phyloP scores from a whole-genome alignment of 2,888 invertebrate genomes.

The Pachymerium ferrugineum region DNA sequence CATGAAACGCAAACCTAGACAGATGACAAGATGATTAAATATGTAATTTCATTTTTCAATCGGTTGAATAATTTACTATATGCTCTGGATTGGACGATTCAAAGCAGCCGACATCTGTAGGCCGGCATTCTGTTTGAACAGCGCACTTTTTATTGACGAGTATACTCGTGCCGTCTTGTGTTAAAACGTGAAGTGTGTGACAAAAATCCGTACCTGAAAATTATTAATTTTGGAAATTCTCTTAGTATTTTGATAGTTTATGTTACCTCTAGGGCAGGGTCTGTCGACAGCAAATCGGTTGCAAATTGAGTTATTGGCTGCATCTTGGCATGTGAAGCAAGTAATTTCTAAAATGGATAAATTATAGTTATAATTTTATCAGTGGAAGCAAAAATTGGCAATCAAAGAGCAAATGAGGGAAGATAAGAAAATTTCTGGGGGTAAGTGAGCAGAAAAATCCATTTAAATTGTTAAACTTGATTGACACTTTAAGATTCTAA shows the following conservation, averaged over 20 bases:
- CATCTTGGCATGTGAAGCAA: conserved; percentile 30
- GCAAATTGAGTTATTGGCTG: not conserved
- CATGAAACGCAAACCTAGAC: not conserved
- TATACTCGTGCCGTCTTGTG: conserved; percentile 59
- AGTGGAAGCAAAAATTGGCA: no score
- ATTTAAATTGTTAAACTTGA: no score
- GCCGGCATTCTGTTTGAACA: conserved; percentile 56
- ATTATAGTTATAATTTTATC: no score
- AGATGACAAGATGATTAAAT: not conserved
- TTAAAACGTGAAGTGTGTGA: conserved; percentile 60
- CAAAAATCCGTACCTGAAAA: conserved; percentile 56
- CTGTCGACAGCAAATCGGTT: conserved; percentile 29
- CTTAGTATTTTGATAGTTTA: not conserved
- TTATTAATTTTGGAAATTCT: not conserved
- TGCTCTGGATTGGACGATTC: not conserved
- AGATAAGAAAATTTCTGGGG: no score
- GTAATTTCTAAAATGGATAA: not conserved
- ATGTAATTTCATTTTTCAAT: no score
- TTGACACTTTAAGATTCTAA: no score
- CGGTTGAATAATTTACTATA: not conserved
- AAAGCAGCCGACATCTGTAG: conserved; percentile 56
- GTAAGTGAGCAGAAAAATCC: no score
- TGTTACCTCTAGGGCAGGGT: conserved; percentile 28
- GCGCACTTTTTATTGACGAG: conserved; percentile 62
- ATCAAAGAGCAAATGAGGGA: no score